Percentiles rank a stretch among this genome's conserved stretches.
These are phyloP conservation scores for Leptogaster cylindrica DNA, from an alignment of 2,888 invertebrate genomes.

Conservation along the genomic window DNA sequence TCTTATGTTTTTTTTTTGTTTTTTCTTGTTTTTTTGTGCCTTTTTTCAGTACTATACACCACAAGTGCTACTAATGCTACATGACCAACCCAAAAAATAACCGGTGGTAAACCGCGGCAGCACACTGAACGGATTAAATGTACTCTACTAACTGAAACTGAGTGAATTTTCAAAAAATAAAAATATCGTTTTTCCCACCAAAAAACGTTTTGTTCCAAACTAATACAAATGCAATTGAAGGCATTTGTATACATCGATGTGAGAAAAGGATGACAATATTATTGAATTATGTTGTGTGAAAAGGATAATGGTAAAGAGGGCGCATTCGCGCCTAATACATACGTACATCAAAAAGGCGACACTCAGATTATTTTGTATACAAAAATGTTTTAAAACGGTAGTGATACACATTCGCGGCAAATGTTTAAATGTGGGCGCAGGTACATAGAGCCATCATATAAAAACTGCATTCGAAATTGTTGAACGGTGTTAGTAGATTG, in stretches of 20 bases:
- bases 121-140: slow-evolving; percentile 57
- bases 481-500: slow-evolving; percentile 11
- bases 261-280: background rate
- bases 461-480: slow-evolving; percentile 6
- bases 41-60: slow-evolving; percentile 15
- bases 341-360: slow-evolving; percentile 4
- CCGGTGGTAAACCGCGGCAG: slow-evolving; percentile 50
- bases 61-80: slow-evolving; percentile 36
- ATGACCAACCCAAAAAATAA: slow-evolving; percentile 51
- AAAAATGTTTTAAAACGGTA: slow-evolving; percentile 26
- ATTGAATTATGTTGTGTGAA: background rate
- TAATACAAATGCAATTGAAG: background rate
- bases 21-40: slow-evolving; percentile 7
- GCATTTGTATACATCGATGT: slow-evolving; percentile 7
- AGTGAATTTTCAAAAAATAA: slow-evolving; percentile 40
- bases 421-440: background rate
- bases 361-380: slow-evolving; percentile 31
- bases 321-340: slow-evolving; percentile 13
- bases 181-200: slow-evolving; percentile 36
- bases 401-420: slow-evolving; percentile 17
- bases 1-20: slow-evolving; percentile 13
- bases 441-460: slow-evolving; percentile 16
- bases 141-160: slow-evolving; percentile 54
- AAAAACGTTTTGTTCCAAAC: slow-evolving; percentile 25
- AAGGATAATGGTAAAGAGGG: slow-evolving; percentile 7